These are phyloP conservation scores for Papilio machaon DNA, from an alignment of 1,140 invertebrate genomes.

Conservation along the genomic window DNA sequence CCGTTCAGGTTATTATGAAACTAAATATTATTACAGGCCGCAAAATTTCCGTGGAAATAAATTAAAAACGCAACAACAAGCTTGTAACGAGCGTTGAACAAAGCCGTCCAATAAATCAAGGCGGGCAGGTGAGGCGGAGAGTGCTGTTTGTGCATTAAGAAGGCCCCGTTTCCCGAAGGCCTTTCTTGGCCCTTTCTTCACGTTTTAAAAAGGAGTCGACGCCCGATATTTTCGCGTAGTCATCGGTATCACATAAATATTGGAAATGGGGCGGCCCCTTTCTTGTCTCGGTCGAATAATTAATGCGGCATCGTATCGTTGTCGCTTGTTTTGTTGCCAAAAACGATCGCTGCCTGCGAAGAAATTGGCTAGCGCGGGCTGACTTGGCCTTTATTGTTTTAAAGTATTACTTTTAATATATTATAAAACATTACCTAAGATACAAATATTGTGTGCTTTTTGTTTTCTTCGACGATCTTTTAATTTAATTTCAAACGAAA, in stretches of 20 bases:
- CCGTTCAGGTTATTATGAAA: constrained; percentile 62
- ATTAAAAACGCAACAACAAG: constrained; percentile 82
- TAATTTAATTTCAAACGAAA: background rate
- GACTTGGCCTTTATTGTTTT: constrained; percentile 42
- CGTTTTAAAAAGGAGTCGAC: constrained; percentile 81
- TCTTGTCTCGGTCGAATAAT: constrained; percentile 79
- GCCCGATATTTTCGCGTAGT: constrained; percentile 79
- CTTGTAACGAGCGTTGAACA: constrained; percentile 78
- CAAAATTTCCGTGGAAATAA: constrained; percentile 76
- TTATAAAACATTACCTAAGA: background rate
- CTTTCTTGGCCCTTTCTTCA: constrained; percentile 79
- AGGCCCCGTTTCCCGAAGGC: constrained; percentile 72
- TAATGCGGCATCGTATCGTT: constrained; percentile 75
- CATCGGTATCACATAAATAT: constrained; percentile 83
- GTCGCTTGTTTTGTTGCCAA: constrained; percentile 74
- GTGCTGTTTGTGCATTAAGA: constrained; percentile 80
- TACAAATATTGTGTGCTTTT: background rate
- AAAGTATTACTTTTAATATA: constrained; percentile 29
- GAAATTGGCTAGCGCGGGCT: constrained; percentile 51
- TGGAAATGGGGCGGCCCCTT: constrained; percentile 78
- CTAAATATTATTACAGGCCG: constrained; percentile 74
- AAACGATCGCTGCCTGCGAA: constrained; percentile 62
- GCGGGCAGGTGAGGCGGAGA: constrained; percentile 73
- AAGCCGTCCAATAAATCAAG: constrained; percentile 80
- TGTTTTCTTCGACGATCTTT: background rate